Evolutionary conservation across 2,888 invertebrate genomes (phyloP).

Genomic region (Diadegma fenestrale): DNA sequence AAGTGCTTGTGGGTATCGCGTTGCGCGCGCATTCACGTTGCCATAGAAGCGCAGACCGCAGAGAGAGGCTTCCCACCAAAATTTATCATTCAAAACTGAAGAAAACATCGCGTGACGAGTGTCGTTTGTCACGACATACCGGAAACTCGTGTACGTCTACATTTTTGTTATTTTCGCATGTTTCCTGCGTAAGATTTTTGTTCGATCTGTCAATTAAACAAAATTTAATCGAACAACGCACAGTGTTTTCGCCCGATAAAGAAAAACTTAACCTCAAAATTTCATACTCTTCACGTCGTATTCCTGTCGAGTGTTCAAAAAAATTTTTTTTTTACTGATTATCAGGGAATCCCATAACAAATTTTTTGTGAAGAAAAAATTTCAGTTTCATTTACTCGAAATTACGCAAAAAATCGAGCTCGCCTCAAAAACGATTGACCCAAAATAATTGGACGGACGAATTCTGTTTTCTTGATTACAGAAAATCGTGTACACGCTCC

Average conservation of each 20-base stretch:
- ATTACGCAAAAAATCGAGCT: background rate
- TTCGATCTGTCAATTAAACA: background rate
- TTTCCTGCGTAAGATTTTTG: background rate
- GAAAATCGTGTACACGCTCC: background rate
- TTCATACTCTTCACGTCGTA: background rate
- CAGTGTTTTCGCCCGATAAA: background rate
- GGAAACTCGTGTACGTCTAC: background rate
- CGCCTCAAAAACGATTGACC: background rate
- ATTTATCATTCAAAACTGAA: background rate
- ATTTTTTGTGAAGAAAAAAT: background rate
- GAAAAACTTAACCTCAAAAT: background rate
- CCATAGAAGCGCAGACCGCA: background rate
- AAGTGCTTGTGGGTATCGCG: constrained; percentile 11
- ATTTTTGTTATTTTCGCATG: background rate
- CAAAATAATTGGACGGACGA: background rate
- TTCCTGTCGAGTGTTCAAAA: background rate
- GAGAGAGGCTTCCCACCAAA: background rate
- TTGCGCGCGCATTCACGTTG: constrained; percentile 4
- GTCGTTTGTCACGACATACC: background rate
- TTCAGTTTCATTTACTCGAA: background rate
- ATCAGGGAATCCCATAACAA: background rate
- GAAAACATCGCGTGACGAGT: background rate
- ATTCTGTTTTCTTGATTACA: background rate
- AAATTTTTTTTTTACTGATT: background rate
- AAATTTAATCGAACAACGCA: background rate